phyloP scores from a whole-genome alignment of 2,888 invertebrate species.

The Anoplius nigerrimus region DNA sequence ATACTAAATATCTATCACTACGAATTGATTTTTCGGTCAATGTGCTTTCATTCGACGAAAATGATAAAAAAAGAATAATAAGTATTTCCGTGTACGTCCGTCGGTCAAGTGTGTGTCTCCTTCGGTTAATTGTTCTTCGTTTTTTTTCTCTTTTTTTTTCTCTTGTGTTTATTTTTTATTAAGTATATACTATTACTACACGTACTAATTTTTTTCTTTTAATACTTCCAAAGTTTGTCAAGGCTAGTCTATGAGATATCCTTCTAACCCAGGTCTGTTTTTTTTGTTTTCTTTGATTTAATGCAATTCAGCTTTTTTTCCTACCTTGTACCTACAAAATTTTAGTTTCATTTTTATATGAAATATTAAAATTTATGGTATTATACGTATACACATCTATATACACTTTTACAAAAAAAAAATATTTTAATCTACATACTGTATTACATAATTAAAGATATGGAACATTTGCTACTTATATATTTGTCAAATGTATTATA shows the following conservation, averaged over 20 bases:
- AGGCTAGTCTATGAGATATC: slow-evolving; percentile 65
- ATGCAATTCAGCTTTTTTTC: slow-evolving; percentile 58
- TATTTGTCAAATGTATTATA: slow-evolving; percentile 64
- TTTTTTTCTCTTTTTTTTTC: slow-evolving; percentile 19
- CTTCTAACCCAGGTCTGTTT: slow-evolving; percentile 32
- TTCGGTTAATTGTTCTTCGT: slow-evolving; percentile 7
- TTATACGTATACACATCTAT: slow-evolving; percentile 72
- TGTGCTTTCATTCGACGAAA: too few species aligned
- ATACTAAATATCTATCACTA: slow-evolving; percentile 49
- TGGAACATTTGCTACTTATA: slow-evolving; percentile 69
- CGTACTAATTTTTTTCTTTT: slow-evolving; percentile 30
- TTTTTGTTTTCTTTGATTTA: slow-evolving; percentile 37
- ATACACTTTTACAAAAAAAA: slow-evolving; percentile 69
- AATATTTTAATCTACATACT: slow-evolving; percentile 70
- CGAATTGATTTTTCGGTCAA: slow-evolving; percentile 36
- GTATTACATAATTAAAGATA: slow-evolving; percentile 65
- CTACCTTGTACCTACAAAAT: slow-evolving; percentile 69
- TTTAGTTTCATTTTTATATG: slow-evolving; percentile 72
- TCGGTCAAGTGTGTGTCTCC: slow-evolving; percentile 10
- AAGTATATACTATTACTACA: slow-evolving; percentile 34
- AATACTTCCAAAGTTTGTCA: slow-evolving; percentile 68
- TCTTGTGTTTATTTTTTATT: too few species aligned
- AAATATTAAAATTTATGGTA: slow-evolving; percentile 70
- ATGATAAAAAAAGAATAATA: slow-evolving; percentile 9
- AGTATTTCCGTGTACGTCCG: slow-evolving; percentile 46